phyloP scores from a whole-genome alignment of 1,140 invertebrate species.

The Berghia stephanieae region DNA sequence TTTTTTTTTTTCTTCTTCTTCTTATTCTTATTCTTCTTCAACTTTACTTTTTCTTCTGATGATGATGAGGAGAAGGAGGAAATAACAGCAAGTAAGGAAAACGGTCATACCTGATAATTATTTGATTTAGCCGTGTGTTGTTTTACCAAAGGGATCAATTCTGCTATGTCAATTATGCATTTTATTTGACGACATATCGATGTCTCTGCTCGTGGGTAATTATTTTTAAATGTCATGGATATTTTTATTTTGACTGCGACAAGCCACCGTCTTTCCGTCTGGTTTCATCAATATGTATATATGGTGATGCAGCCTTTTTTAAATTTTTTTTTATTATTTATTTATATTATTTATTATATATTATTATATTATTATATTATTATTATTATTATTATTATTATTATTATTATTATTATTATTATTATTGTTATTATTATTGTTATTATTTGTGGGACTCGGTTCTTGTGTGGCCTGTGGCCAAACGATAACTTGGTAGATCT shows the following conservation, averaged over 20 bases:
- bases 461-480: too few species aligned
- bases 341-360: too few species aligned
- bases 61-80: too few species aligned
- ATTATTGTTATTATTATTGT: not conserved
- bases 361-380: not conserved
- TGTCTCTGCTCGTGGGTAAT: too few species aligned
- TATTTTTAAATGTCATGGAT: too few species aligned
- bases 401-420: not conserved
- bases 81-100: too few species aligned
- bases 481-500: too few species aligned
- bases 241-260: too few species aligned
- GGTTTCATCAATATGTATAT: too few species aligned
- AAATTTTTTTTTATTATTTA: too few species aligned
- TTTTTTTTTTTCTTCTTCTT: not conserved
- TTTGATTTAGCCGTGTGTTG: not conserved
- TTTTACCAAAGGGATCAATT: not conserved
- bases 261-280: too few species aligned
- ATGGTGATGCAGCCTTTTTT: too few species aligned
- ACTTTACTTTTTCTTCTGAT: not conserved
- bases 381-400: not conserved
- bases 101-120: not conserved
- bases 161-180: not conserved
- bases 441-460: slow-evolving; percentile 12
- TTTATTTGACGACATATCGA: not conserved
- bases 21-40: not conserved